Conservation (phyloP, 2,113 vertebrate genomes). For the Hystrix cristata region DNA sequence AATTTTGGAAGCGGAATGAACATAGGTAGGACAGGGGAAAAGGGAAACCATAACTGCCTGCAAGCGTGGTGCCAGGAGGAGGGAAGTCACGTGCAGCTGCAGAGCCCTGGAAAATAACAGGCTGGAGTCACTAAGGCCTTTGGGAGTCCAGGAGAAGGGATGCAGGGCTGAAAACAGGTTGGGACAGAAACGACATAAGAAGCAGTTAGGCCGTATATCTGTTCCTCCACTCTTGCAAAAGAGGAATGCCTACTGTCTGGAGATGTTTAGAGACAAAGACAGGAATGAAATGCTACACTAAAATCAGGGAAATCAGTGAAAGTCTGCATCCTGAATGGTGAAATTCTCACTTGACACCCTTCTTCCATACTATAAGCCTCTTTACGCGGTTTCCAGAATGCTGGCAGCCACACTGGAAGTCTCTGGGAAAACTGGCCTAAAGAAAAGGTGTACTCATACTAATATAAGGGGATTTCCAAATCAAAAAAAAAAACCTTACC, state of each 20-base stretch:
- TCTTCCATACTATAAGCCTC: background rate
- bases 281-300: background rate
- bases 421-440: background rate
- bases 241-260: background rate
- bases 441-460: background rate
- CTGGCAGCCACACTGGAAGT: background rate
- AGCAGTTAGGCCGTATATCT: background rate
- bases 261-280: background rate
- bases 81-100: background rate
- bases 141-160: background rate
- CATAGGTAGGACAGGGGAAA: slow-evolving; percentile 9
- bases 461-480: background rate
- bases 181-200: background rate
- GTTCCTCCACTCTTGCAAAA: background rate
- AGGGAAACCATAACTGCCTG: background rate
- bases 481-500: background rate
- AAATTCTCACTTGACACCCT: background rate
- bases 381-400: background rate
- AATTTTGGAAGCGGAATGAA: background rate
- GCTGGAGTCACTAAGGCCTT: background rate
- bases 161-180: background rate
- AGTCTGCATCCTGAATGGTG: background rate
- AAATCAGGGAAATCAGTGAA: background rate
- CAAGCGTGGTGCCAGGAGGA: background rate
- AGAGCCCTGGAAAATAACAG: background rate